Percentiles rank a stretch among this genome's conserved stretches.
phyloP scores from a whole-genome alignment of 2,888 invertebrate species.

The Machimus atricapillus region DNA sequence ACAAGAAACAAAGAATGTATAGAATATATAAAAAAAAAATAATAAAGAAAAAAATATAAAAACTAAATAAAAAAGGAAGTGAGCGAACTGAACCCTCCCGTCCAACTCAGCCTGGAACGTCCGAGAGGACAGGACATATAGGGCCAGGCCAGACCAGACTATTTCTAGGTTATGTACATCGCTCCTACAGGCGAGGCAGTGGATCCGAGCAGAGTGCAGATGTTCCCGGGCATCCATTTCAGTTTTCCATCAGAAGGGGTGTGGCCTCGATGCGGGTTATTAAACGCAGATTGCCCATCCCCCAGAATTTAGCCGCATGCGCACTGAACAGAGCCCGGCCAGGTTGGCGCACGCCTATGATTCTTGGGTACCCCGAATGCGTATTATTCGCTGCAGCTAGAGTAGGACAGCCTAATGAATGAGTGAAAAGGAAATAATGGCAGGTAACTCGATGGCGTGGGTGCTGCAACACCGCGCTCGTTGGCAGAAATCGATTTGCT shows the following conservation, averaged over 20 bases:
- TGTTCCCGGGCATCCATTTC: background rate
- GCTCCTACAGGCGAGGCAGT: background rate
- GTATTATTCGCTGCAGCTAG: background rate
- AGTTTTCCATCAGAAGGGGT: background rate
- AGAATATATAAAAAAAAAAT: background rate
- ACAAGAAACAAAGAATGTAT: background rate
- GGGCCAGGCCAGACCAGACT: background rate
- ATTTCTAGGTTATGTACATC: background rate
- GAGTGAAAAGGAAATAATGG: background rate
- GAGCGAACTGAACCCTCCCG: background rate
- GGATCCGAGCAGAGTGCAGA: background rate
- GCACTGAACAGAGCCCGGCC: background rate
- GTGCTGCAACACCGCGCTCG: background rate
- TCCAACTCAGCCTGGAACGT: background rate
- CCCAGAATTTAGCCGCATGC: background rate
- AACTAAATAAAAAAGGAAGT: background rate
- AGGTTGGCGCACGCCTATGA: slow-evolving; percentile 7
- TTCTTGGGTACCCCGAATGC: background rate
- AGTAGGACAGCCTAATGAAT: background rate
- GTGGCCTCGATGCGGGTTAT: background rate
- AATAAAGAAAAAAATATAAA: background rate
- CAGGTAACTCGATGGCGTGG: slow-evolving; percentile 16
- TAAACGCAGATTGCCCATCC: slow-evolving; percentile 10
- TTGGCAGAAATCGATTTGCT: background rate
- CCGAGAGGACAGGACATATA: background rate